Evolutionary conservation across 2,888 invertebrate species (phyloP).

Genomic region (Caenorhabditis sulstoni): DNA sequence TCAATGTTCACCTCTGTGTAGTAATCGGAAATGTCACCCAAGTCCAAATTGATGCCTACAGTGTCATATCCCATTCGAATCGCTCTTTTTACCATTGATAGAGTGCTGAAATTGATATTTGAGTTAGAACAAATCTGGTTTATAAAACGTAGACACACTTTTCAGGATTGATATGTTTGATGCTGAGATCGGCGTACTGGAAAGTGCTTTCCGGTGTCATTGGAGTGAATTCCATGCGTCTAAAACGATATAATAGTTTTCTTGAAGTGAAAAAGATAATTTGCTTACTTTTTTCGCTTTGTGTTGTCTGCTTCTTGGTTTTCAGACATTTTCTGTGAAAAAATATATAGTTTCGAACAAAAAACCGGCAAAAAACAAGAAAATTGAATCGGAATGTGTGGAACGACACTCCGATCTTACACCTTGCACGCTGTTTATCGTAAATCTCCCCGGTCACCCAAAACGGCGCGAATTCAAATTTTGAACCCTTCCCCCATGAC

Average conservation of each 20-base stretch:
- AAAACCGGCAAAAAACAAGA: neutral
- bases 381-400: neutral
- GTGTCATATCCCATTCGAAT: slow-evolving; percentile 79
- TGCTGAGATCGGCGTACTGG: slow-evolving; percentile 78
- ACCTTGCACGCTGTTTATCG: slow-evolving; percentile 26
- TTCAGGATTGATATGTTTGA: slow-evolving; percentile 68
- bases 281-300: slow-evolving; percentile 32
- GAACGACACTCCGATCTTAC: slow-evolving; percentile 39
- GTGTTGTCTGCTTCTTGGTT: neutral
- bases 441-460: slow-evolving; percentile 5
- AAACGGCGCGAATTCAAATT: slow-evolving; percentile 3
- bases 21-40: slow-evolving; percentile 72
- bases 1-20: slow-evolving; percentile 50
- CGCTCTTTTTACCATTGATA: slow-evolving; percentile 74
- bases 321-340: slow-evolving; percentile 20
- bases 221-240: slow-evolving; percentile 53
- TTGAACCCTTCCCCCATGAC: neutral
- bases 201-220: slow-evolving; percentile 60
- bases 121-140: too few species aligned
- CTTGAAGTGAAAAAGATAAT: neutral
- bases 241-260: neutral
- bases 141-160: slow-evolving; percentile 23
- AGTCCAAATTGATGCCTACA: slow-evolving; percentile 79
- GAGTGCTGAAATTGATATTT: slow-evolving; percentile 33
- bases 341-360: neutral